Percentiles rank a stretch among this genome's conserved stretches.
Evolutionary conservation across 2,113 vertebrate genomes (phyloP).

Genomic region (Platysternon megacephalum): DNA sequence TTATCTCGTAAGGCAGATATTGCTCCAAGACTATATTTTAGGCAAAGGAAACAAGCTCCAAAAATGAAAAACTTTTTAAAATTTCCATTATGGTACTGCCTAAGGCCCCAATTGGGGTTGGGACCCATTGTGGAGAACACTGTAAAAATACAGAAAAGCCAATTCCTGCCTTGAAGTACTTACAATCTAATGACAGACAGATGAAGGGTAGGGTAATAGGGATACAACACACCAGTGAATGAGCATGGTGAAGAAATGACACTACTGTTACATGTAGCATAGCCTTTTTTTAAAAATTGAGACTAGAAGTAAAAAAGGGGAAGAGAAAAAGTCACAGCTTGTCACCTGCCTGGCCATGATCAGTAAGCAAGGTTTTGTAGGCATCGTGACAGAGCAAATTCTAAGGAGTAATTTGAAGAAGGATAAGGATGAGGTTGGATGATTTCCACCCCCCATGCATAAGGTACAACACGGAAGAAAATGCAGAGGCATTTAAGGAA

Average conservation of each 20-base stretch:
- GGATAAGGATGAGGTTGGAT: not conserved
- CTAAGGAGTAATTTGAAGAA: not conserved
- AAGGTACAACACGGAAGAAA: not conserved
- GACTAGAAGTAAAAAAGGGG: not conserved
- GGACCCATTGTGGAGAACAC: rapidly evolving
- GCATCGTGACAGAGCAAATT: not conserved
- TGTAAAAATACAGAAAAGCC: not conserved
- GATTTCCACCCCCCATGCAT: not conserved
- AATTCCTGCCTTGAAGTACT: rapidly evolving
- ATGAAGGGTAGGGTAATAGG: rapidly evolving
- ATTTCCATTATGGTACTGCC: not conserved
- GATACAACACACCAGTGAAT: not conserved
- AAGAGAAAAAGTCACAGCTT: no score
- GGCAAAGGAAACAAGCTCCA: not conserved
- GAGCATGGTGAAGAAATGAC: not conserved
- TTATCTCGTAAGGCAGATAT: not conserved
- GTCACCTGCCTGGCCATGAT: rapidly evolving
- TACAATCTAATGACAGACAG: not conserved
- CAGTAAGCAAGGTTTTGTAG: not conserved
- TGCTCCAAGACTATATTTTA: not conserved
- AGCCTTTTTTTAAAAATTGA: not conserved
- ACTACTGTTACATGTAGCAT: not conserved
- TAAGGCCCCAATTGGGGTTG: not conserved
- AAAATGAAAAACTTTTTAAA: not conserved
- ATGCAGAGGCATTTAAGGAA: not conserved